phyloP scores from a whole-genome alignment of 2,113 vertebrate species.

The Melanerpes aurifrons region DNA sequence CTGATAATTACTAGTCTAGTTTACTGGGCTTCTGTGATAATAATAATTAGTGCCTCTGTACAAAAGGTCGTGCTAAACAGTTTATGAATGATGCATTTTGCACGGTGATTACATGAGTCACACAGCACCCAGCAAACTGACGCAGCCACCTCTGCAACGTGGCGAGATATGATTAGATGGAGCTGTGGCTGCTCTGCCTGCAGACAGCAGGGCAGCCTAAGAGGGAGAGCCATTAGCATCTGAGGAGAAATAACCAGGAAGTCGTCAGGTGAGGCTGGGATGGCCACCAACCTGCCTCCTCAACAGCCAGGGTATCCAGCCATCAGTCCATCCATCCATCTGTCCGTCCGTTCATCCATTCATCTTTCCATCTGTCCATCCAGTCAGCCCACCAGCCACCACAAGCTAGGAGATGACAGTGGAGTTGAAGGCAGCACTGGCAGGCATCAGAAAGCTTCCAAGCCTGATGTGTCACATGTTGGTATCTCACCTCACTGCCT shows the following conservation, averaged over 20 bases:
- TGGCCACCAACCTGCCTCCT: background rate
- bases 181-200: slow-evolving; percentile 6
- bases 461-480: background rate
- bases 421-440: background rate
- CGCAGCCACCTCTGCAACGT: background rate
- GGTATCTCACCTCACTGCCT: background rate
- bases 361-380: background rate
- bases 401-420: background rate
- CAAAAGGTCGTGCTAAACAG: slow-evolving; percentile 90
- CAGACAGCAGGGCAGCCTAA: background rate
- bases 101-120: slow-evolving; percentile 78
- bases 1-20: slow-evolving; percentile 91
- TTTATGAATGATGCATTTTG: slow-evolving; percentile 86
- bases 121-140: slow-evolving; percentile 29
- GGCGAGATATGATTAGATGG: background rate
- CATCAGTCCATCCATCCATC: background rate
- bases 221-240: background rate
- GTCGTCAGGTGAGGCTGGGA: background rate
- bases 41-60: slow-evolving; percentile 91
- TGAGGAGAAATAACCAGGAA: background rate
- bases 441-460: slow-evolving; percentile 23
- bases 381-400: background rate
- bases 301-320: rapidly evolving
- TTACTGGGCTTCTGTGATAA: slow-evolving; percentile 88
- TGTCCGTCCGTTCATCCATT: background rate